Evolutionary conservation across 1,140 invertebrate species (phyloP), one percentile per base, ranked within the genome.

Genomic region (Trachymyrmex cornetzi): DNA sequence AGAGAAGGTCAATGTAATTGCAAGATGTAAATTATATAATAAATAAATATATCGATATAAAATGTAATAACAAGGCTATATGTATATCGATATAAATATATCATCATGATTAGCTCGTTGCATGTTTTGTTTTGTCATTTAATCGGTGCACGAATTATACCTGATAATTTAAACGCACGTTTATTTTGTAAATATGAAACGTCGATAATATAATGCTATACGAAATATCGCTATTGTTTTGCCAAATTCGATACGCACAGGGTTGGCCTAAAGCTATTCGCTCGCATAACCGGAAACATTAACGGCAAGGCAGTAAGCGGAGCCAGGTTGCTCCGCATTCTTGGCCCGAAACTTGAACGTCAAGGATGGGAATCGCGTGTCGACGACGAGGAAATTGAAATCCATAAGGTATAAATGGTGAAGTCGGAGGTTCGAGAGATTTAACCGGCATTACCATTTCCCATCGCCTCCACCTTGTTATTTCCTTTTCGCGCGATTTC

Each of bases 401-500:
- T 84, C 80, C 69, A 75, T 74, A 84, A 75, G 72, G 69, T 74
- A 61, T 75, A 75, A 84, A 61, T 34, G 44, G 30, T 22, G 57
- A 34, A 14, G 24, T 12, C 38, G 69, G 55, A 84, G 38, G 69
- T 81, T 57, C 22, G 34, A 27, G 66, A 71, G 48, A 44, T 61
- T 75, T 57, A 67, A 7, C 55, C 64, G 69, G 79, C 79, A 81
- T 81, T 71, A 57, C 64, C 55, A 75, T 84, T 84, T 74, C 80
- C 80, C 69, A 63, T 84, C 24, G 69, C 27, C 38, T 9, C 38
- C 69, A 72, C 38, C 69, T 84, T 55, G 27, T 84, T 84, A 84
- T 84, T 84, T 74, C 69, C 69, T 48, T 84, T 75, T 84, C 67
- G 66, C 34, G 53, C 53, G 79, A 82, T 82, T 82, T 82, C 66